phyloP scores from a whole-genome alignment of 2,797 vertebrate species.

The Enteromius paludinosus region DNA sequence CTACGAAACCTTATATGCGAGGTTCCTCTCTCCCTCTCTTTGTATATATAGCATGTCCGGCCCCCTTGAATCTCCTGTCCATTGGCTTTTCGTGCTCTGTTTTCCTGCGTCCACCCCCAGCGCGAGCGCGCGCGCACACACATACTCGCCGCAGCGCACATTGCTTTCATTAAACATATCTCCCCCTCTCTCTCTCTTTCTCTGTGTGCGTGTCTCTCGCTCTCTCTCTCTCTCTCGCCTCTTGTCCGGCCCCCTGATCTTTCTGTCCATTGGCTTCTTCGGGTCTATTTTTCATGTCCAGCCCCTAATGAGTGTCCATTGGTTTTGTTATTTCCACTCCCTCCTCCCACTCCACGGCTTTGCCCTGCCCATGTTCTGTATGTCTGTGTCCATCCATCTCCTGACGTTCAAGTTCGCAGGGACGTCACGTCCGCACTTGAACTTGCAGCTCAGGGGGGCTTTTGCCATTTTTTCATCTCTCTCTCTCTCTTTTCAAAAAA shows the following conservation, averaged over 20 bases:
- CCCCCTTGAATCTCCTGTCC: constrained; percentile 78
- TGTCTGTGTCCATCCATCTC: constrained; percentile 99
- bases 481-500: constrained; percentile 83
- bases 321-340: constrained; percentile 94
- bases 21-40: constrained; percentile 61
- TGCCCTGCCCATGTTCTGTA: constrained; percentile 99
- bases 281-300: constrained; percentile 95
- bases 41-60: constrained; percentile 67
- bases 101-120: constrained; percentile 75
- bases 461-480: constrained; percentile 97
- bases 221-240: constrained; percentile 74
- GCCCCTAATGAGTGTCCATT: constrained; percentile 98
- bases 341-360: constrained; percentile 92
- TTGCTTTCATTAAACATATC: constrained; percentile 79
- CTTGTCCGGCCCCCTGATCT: constrained; percentile 88
- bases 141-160: constrained; percentile 70
- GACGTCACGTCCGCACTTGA: constrained; percentile 99
- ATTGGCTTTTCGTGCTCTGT: constrained; percentile 78
- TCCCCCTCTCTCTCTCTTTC: constrained; percentile 58
- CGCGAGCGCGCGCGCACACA: constrained; percentile 54
- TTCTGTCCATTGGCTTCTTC: constrained; percentile 95
- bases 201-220: constrained; percentile 58
- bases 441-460: constrained; percentile 98
- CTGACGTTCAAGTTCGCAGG: constrained; percentile 99
- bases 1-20: constrained; percentile 67